Conservation (phyloP, 2,888 invertebrate genomes). For the Gymnocheta viridis region DNA sequence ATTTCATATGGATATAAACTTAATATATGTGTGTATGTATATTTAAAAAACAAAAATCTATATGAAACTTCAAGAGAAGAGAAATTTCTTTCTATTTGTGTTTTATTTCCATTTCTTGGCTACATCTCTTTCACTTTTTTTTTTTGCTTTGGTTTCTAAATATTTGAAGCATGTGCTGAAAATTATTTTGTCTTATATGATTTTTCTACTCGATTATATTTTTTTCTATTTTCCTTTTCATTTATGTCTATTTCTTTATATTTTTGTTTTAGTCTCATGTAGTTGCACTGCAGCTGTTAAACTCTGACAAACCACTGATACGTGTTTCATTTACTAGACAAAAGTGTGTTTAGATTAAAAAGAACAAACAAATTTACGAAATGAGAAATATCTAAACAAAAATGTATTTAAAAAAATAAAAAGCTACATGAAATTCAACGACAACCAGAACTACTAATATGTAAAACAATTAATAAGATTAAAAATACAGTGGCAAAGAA, state of each 20-base stretch:
- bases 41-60: neutral
- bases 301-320: conserved; percentile 38
- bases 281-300: conserved; percentile 48
- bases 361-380: neutral
- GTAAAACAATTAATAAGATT: neutral
- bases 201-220: conserved; percentile 26
- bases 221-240: neutral
- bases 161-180: conserved; percentile 53
- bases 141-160: neutral
- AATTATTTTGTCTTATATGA: conserved; percentile 46
- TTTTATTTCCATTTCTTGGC: conserved; percentile 12
- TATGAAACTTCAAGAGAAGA: neutral
- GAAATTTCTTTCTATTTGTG: conserved; percentile 6
- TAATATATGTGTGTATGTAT: conserved; percentile 5
- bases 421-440: neutral
- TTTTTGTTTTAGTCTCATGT: neutral
- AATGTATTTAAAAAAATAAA: neutral
- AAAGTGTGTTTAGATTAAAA: conserved; percentile 19
- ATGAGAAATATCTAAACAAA: conserved; percentile 18
- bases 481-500: neutral
- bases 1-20: conserved; percentile 4
- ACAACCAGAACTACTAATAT: neutral
- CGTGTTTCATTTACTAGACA: conserved; percentile 45
- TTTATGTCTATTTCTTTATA: neutral
- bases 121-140: neutral